phyloP scores from a whole-genome alignment of 2,113 vertebrate genomes.

The Phycodurus eques region DNA sequence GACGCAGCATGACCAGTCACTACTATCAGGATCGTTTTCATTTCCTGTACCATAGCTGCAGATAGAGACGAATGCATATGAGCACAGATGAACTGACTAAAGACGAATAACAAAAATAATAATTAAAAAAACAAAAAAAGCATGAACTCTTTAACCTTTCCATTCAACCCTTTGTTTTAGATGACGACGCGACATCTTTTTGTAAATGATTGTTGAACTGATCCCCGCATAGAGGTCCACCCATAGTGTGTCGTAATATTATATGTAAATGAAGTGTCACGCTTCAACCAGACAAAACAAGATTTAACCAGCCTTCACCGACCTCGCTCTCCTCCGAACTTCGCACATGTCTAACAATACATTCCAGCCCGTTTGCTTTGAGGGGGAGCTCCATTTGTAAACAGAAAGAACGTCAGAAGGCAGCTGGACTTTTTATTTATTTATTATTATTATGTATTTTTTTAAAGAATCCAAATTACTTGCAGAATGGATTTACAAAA shows the following conservation, averaged over 20 bases:
- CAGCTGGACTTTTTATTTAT: not conserved
- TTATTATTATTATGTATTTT: not conserved
- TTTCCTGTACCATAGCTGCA: not conserved
- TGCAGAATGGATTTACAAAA: not conserved
- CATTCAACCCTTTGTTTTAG: not conserved
- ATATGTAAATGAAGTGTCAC: slow-evolving; percentile 65
- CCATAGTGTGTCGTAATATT: slow-evolving; percentile 56
- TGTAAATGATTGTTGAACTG: slow-evolving; percentile 1
- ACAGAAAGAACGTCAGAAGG: not conserved
- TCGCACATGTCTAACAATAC: slow-evolving; percentile 50
- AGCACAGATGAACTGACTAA: not conserved
- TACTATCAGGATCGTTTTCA: not conserved
- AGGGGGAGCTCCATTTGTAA: slow-evolving; percentile 5
- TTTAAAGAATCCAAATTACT: not conserved
- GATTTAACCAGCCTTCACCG: slow-evolving; percentile 69
- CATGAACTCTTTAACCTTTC: not conserved
- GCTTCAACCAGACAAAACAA: slow-evolving; percentile 68
- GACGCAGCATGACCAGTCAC: not conserved
- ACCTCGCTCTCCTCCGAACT: slow-evolving; percentile 55
- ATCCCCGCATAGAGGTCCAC: slow-evolving; percentile 47
- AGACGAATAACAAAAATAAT: not conserved
- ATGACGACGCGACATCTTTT: not conserved
- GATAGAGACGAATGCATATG: not conserved
- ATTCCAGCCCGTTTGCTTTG: slow-evolving; percentile 42
- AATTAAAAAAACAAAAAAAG: too few relatives aligned